phyloP scores from a whole-genome alignment of 1,140 invertebrate species.

The Drosophila grimshawi region DNA sequence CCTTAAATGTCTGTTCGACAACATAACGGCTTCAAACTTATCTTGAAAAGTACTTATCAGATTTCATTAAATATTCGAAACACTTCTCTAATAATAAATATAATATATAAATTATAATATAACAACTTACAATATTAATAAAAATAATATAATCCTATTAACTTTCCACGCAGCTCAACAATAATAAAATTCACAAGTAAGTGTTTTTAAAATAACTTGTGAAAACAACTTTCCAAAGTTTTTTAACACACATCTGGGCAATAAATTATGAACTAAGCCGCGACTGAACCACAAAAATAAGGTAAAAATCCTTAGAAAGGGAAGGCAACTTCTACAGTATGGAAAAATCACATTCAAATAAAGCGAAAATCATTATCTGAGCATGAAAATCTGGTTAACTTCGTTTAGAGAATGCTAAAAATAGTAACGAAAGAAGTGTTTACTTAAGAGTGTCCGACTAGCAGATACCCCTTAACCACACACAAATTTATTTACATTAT shows the following conservation, averaged over 20 bases:
- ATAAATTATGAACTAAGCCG: conserved; percentile 50
- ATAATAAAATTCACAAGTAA: neutral
- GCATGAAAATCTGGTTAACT: conserved; percentile 78
- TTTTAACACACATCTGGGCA: conserved; percentile 45
- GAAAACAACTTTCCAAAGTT: conserved; percentile 45
- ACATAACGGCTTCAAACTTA: too few relatives aligned
- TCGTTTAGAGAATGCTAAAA: conserved; percentile 52
- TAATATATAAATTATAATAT: too few relatives aligned
- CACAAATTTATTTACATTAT: too few relatives aligned
- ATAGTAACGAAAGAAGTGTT: neutral
- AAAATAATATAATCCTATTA: too few relatives aligned
- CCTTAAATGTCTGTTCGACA: too few relatives aligned
- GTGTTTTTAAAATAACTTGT: neutral
- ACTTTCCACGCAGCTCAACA: neutral
- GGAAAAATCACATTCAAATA: conserved; percentile 64
- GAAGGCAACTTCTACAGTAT: conserved; percentile 12
- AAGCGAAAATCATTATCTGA: conserved; percentile 78
- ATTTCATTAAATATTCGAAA: too few relatives aligned
- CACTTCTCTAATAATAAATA: too few relatives aligned
- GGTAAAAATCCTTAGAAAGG: conserved; percentile 31
- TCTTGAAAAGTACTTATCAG: too few relatives aligned
- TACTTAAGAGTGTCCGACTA: too few relatives aligned
- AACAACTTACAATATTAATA: too few relatives aligned
- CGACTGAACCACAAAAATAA: conserved; percentile 17
- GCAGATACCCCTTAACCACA: too few relatives aligned